phyloP scores from a whole-genome alignment of 1,140 invertebrate species.

The Drosophila busckii region DNA sequence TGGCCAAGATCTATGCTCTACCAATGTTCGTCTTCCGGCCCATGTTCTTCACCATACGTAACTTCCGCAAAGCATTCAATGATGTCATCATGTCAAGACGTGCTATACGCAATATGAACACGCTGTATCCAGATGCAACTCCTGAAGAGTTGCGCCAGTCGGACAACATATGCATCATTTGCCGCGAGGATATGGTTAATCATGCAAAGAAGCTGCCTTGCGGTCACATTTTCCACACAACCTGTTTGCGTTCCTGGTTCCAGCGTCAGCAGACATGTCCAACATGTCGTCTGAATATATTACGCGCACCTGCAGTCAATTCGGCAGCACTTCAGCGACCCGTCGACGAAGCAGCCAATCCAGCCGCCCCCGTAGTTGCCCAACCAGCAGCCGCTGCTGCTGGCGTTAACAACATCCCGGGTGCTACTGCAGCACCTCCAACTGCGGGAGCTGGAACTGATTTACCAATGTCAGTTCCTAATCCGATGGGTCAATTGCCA shows the following conservation, averaged over 20 bases:
- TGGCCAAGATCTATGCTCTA: slow-evolving; percentile 98
- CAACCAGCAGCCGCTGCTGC: slow-evolving; percentile 40
- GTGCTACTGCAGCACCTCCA: not conserved
- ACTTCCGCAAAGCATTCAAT: slow-evolving; percentile 98
- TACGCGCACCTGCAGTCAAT: slow-evolving; percentile 83
- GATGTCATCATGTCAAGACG: slow-evolving; percentile 98
- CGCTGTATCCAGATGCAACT: slow-evolving; percentile 97
- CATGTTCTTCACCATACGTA: slow-evolving; percentile 98
- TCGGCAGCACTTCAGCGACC: slow-evolving; percentile 77
- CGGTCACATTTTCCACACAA: slow-evolving; percentile 99
- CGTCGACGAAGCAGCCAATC: slow-evolving; percentile 68
- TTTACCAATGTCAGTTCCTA: slow-evolving; percentile 3
- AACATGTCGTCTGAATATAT: slow-evolving; percentile 97
- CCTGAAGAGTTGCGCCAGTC: slow-evolving; percentile 94
- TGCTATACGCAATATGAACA: slow-evolving; percentile 99
- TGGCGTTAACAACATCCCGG: not conserved
- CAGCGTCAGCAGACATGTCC: slow-evolving; percentile 99
- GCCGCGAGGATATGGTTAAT: slow-evolving; percentile 83
- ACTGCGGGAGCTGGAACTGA: not conserved
- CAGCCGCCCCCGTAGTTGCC: slow-evolving; percentile 18
- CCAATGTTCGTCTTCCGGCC: slow-evolving; percentile 99
- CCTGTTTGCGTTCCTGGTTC: slow-evolving; percentile 99
- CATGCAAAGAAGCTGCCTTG: slow-evolving; percentile 98
- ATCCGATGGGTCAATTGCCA: slow-evolving; percentile 14
- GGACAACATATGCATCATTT: slow-evolving; percentile 99